These are phyloP conservation scores for Apus apus DNA, from an alignment of 2,113 vertebrate species.

Conservation along the genomic window DNA sequence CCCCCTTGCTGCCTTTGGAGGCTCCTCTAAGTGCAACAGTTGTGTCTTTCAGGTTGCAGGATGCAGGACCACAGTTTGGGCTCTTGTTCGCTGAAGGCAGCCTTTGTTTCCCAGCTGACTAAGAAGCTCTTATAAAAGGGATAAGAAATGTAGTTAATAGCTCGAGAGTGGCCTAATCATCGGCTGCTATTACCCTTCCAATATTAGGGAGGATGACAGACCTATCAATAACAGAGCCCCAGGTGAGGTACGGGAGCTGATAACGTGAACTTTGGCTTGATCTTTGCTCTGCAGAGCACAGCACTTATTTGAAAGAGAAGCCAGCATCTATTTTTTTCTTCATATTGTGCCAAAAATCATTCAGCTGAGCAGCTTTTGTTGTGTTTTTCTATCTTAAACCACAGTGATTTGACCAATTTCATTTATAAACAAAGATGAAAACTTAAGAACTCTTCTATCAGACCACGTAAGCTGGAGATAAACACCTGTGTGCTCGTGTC, in stretches of 20 bases:
- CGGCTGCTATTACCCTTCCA: conserved; percentile 90
- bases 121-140: conserved; percentile 82
- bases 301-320: conserved; percentile 84
- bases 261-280: conserved; percentile 83
- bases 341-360: conserved; percentile 84
- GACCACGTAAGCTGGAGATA: neutral
- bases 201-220: conserved; percentile 94
- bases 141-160: conserved; percentile 94
- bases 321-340: conserved; percentile 78
- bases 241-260: conserved; percentile 74
- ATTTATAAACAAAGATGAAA: conserved; percentile 58
- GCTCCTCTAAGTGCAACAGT: conserved; percentile 84
- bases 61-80: conserved; percentile 73
- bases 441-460: conserved; percentile 2
- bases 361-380: conserved; percentile 77
- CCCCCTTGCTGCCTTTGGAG: conserved; percentile 72
- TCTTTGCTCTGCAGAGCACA: conserved; percentile 87
- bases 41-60: conserved; percentile 90
- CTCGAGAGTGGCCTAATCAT: conserved; percentile 91
- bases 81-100: conserved; percentile 75
- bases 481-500: neutral
- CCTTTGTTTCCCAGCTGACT: conserved; percentile 86
- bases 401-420: conserved; percentile 71
- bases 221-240: conserved; percentile 91
- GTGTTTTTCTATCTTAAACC: conserved; percentile 48